Evolutionary conservation across 2,888 invertebrate genomes (phyloP), one percentile per base, ranked within the genome.

Genomic region (Diplolepis rosae): DNA sequence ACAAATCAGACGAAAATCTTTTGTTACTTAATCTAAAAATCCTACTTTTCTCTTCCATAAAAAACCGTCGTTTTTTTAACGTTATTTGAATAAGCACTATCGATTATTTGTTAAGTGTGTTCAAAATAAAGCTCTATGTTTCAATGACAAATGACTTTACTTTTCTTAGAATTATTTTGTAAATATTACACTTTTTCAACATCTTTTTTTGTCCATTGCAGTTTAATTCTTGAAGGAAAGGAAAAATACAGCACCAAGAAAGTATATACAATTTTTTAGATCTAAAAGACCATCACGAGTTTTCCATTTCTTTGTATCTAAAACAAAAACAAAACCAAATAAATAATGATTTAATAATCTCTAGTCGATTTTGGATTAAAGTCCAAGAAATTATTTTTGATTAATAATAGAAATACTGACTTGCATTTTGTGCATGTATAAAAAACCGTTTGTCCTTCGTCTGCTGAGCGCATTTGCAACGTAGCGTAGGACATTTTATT

Each of bases 391-490:
- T 35, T 51, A 50, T 50, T 18, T 18, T 13, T 6, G 28, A 11
- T 66, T n/a, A 11, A 9, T 1, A 50, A n/a, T 6, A 24, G 7
- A 56, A 69, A 42, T 71, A 90, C 94, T 88, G 91, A 94, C 94
- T 94, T 94, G 94, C 99, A 99, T 85, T 95, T 94, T 22, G 95
- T 93, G 90, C 99, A 99, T 1, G 97, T 97, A 85, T 96, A 99
- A 90, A 99, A 99, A 2, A 99, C 97, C 0, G 99, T 99, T 89
- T 99, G 99, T 0, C 99, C 99, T 93, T 99, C 99, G 92, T 99
- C 99, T 22, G 98, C 99, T 0, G 98, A 98, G 80, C 99, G 90
- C 28, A 99, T 90, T 88, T 99, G 99, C 66, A 98, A 89, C 0
- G 99, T 98, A 4, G 97, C 96, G 88, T 98, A 99, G 0, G 96